Evolutionary conservation across 2,888 invertebrate genomes (phyloP), one percentile per base, ranked within the genome.

Genomic region (Sussaba pulchella): DNA sequence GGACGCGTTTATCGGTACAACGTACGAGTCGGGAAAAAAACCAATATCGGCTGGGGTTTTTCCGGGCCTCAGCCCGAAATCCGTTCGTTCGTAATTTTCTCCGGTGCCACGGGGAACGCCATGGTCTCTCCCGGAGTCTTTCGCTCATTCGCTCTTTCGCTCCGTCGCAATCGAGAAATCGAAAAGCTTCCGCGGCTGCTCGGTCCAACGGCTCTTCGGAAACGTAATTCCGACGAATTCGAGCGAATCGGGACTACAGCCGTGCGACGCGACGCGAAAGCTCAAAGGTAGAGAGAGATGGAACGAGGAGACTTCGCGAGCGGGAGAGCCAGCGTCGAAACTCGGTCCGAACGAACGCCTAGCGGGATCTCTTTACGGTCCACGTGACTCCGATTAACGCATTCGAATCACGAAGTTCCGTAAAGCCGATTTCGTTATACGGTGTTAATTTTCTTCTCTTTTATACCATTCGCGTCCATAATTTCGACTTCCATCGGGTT

Each of bases 1-100:
- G 26, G 5, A 10, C 41, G 39, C 17, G 41, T 41, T 66, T 43
- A 21, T 74, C 74, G 43, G 75, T 71, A 70, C 45, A 70, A 47
- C 47, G 69, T 54, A 45, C 71, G 78, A 86, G 84, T 81, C 81
- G 81, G 83, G 84, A 85, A 86, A 81, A 84, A 84, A 85, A 86
- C 81, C 83, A 85, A 83, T 86, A 88, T 87, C 87, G 82, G 79
- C 78, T 83, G 78, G n/a, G n/a, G n/a, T n/a, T n/a, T 78, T 78
- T 72, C 73, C 73, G 61, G 61, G 66, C 63, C 67, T 72, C 61
- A 39, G 63, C 45, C 64, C 61, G 72, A 61, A 76, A 36, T 57
- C 76, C 67, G 31, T 45, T 81, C 72, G 80, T 54, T 76, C 72
- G 69, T 81, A 76, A 81, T 81, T 81, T 76, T 81, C 80, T 76